These are phyloP conservation scores for Tinamus major DNA, from an alignment of 2,797 vertebrate species.

Conservation along the genomic window DNA sequence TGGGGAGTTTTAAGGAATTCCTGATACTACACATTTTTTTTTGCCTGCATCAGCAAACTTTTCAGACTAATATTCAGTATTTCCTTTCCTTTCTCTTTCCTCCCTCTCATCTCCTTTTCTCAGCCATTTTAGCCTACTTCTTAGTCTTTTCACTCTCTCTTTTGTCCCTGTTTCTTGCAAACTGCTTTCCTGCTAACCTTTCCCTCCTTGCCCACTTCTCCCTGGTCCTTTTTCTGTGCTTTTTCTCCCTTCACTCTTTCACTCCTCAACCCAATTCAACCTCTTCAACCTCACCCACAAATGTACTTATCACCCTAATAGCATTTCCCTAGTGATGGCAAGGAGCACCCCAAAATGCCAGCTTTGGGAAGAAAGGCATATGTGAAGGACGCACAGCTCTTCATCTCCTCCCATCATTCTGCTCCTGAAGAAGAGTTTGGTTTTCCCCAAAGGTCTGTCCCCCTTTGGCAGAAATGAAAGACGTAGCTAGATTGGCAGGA, in stretches of 20 bases:
- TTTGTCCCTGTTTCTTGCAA: background rate
- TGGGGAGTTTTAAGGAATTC: slow-evolving; percentile 60
- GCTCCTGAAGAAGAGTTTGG: background rate
- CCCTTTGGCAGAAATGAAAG: background rate
- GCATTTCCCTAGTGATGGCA: background rate
- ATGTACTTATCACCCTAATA: fast-evolving
- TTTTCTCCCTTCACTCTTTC: background rate
- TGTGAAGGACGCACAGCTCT: background rate
- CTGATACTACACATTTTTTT: slow-evolving; percentile 61
- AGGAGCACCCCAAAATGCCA: background rate
- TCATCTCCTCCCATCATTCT: background rate
- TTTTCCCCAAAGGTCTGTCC: background rate
- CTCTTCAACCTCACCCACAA: background rate
- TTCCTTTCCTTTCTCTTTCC: slow-evolving; percentile 23
- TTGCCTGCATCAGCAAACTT: slow-evolving; percentile 41
- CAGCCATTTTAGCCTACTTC: slow-evolving; percentile 36
- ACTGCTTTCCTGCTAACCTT: background rate
- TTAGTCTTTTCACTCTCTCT: background rate
- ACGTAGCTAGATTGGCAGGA: background rate
- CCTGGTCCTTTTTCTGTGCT: background rate
- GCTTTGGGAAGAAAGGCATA: background rate
- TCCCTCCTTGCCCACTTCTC: background rate
- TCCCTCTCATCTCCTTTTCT: background rate
- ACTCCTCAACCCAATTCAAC: background rate
- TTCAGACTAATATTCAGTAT: slow-evolving; percentile 18